These are phyloP conservation scores for Scaptomyza cyrtandrae DNA, from an alignment of 2,888 invertebrate genomes.

Conservation along the genomic window DNA sequence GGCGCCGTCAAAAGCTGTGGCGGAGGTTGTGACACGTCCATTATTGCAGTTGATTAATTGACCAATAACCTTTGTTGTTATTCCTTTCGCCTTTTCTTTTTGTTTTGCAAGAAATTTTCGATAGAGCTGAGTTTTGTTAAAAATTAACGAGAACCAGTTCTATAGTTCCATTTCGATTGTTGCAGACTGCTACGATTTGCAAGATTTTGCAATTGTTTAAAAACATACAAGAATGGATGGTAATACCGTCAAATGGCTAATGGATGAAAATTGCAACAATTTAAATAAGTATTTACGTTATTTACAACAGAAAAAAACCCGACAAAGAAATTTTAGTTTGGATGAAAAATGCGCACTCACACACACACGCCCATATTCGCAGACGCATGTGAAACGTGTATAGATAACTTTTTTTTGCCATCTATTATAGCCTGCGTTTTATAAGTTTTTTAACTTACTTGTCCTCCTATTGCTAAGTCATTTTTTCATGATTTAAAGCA, in stretches of 20 bases:
- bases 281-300: neutral
- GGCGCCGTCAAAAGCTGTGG: constrained; percentile 79
- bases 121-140: constrained; percentile 20
- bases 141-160: constrained; percentile 37
- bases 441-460: constrained; percentile 15
- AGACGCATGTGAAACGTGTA: constrained; percentile 24
- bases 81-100: constrained; percentile 9
- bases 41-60: constrained; percentile 23
- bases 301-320: neutral
- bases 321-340: neutral
- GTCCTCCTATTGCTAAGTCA: constrained; percentile 15
- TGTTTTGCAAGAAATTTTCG: constrained; percentile 24
- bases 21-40: constrained; percentile 83
- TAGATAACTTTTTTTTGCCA: neutral
- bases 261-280: neutral
- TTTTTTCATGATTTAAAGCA: constrained; percentile 15
- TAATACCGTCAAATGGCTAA: neutral
- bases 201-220: constrained; percentile 7
- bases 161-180: constrained; percentile 25
- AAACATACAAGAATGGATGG: neutral
- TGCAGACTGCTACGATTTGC: constrained; percentile 29
- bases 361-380: neutral
- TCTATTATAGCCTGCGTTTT: neutral
- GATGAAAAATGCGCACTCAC: constrained; percentile 19
- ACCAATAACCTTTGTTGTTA: constrained; percentile 3